phyloP scores from a whole-genome alignment of 2,113 vertebrate species.

The Paradisaea rubra region DNA sequence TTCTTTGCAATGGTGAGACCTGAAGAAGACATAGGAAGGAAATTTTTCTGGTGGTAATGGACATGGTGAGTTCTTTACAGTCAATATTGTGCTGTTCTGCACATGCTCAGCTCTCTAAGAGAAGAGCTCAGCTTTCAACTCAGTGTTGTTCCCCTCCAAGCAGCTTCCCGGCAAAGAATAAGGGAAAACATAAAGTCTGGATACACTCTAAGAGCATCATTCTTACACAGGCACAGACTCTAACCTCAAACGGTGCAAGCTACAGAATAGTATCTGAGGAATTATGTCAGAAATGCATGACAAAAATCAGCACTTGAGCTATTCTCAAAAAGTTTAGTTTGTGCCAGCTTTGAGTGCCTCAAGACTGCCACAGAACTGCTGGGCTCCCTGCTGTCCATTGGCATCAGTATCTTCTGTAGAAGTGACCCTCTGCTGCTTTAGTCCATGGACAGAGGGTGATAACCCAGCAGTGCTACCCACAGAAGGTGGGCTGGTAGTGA shows the following conservation, averaged over 20 bases:
- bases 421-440: neutral
- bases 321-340: neutral
- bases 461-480: accelerated
- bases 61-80: neutral
- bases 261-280: accelerated
- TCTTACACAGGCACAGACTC: neutral
- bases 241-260: neutral
- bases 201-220: neutral
- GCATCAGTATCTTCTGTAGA: accelerated
- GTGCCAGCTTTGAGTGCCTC: neutral
- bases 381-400: neutral
- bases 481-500: neutral
- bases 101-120: neutral
- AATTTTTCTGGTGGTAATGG: neutral
- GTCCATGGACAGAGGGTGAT: accelerated
- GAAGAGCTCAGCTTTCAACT: neutral
- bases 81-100: neutral
- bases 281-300: neutral
- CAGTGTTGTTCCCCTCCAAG: neutral
- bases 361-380: neutral
- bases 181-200: neutral
- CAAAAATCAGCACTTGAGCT: neutral
- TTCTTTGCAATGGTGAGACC: neutral
- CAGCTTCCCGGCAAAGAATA: neutral
- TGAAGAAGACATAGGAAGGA: neutral